These are phyloP conservation scores for Puntigrus tetrazona DNA, from an alignment of 2,113 vertebrate species.

Conservation along the genomic window DNA sequence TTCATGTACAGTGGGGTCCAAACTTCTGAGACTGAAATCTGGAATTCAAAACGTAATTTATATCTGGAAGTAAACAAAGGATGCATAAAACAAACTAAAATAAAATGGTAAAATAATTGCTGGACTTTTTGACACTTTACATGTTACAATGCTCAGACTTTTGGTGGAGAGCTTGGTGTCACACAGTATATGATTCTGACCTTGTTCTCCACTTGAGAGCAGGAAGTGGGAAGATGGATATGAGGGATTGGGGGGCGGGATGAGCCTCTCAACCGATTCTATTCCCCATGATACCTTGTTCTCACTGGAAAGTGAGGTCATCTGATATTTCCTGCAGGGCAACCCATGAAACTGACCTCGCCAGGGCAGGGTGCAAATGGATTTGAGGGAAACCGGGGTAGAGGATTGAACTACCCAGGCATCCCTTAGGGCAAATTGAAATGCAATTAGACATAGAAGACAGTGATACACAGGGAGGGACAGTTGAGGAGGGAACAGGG, in stretches of 20 bases:
- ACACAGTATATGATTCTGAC: constrained; percentile 69
- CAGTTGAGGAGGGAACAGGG: constrained; percentile 29
- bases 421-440: constrained; percentile 67
- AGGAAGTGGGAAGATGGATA: constrained; percentile 65
- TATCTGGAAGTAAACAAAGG: not conserved
- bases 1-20: not conserved
- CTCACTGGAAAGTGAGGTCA: constrained; percentile 72
- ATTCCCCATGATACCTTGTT: constrained; percentile 68
- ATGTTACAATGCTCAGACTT: not conserved
- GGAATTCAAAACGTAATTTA: not conserved
- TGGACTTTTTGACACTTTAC: not conserved
- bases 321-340: constrained; percentile 80
- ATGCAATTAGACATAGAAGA: constrained; percentile 72
- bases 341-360: constrained; percentile 74
- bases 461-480: constrained; percentile 58
- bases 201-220: constrained; percentile 77
- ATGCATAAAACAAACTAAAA: not conserved
- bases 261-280: constrained; percentile 60
- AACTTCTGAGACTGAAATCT: not conserved
- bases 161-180: not conserved
- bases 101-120: too few relatives aligned
- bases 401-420: constrained; percentile 60
- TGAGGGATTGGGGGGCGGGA: constrained; percentile 42
- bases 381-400: constrained; percentile 57
- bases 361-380: constrained; percentile 70